phyloP scores from a whole-genome alignment of 2,888 invertebrate genomes.

The Crepidodera aurea region DNA sequence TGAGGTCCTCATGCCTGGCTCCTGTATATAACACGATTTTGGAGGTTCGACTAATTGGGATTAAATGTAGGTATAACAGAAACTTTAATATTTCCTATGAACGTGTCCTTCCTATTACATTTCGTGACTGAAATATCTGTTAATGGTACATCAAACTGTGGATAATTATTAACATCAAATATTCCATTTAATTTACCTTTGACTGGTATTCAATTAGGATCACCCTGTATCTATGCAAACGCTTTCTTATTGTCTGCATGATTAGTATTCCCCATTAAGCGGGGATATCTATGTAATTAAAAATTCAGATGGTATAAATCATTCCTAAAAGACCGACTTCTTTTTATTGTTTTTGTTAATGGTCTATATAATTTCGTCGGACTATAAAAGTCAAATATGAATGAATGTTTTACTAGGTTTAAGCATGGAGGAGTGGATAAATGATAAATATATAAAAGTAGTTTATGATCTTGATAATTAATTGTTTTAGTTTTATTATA shows the following conservation, averaged over 20 bases:
- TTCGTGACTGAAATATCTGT: too few relatives aligned
- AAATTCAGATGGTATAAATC: slow-evolving; percentile 13
- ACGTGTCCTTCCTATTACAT: too few relatives aligned
- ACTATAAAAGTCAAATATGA: slow-evolving; percentile 3
- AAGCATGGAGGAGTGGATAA: background rate
- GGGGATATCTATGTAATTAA: slow-evolving; percentile 9
- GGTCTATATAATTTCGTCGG: slow-evolving; percentile 15
- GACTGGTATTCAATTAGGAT: too few relatives aligned
- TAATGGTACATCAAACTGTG: too few relatives aligned
- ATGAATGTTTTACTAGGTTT: slow-evolving; percentile 3
- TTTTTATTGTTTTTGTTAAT: slow-evolving; percentile 15
- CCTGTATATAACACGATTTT: too few relatives aligned
- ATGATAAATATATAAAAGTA: background rate
- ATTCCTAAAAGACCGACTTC: background rate
- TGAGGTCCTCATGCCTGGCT: too few relatives aligned
- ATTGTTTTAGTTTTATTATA: background rate
- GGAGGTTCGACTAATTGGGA: too few relatives aligned
- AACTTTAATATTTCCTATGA: too few relatives aligned
- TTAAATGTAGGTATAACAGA: too few relatives aligned
- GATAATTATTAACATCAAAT: too few relatives aligned
- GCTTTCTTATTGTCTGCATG: slow-evolving; percentile 3
- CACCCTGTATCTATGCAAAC: slow-evolving; percentile 1
- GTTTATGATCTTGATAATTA: background rate
- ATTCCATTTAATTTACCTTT: too few relatives aligned
- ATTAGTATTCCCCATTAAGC: slow-evolving; percentile 1